phyloP scores from a whole-genome alignment of 2,113 vertebrate genomes.

The Nannospalax galili region DNA sequence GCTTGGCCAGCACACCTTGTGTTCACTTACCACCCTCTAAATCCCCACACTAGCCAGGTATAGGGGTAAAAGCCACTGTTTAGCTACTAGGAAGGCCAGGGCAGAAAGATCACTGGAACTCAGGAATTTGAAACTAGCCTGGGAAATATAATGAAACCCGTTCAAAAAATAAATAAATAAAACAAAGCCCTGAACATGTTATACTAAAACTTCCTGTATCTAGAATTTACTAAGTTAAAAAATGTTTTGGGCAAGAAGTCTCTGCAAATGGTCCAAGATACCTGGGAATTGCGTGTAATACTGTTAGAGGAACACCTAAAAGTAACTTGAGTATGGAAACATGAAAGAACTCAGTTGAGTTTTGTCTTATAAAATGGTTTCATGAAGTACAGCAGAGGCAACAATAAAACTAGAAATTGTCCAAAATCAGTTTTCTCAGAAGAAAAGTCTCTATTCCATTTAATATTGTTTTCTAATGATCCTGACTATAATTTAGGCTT shows the following conservation, averaged over 20 bases:
- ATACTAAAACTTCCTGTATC: background rate
- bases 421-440: constrained; percentile 18
- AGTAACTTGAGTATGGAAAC: constrained; percentile 14
- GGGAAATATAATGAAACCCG: background rate
- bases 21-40: background rate
- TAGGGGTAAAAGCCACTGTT: background rate
- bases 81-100: too few species aligned
- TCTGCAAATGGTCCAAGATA: background rate
- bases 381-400: background rate
- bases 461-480: constrained; percentile 29
- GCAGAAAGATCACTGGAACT: background rate
- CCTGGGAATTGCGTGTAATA: background rate
- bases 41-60: background rate
- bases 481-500: constrained; percentile 26
- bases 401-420: constrained; percentile 11
- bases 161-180: background rate
- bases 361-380: constrained; percentile 9
- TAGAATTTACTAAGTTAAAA: background rate
- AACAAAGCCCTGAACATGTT: background rate
- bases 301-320: background rate
- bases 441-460: constrained; percentile 1
- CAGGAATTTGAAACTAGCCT: background rate
- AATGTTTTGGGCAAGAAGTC: background rate
- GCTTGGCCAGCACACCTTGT: background rate
- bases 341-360: background rate